Base-by-base conservation (phyloP, 2,888 invertebrate genomes). In the Ypsolopha sequella region DNA sequence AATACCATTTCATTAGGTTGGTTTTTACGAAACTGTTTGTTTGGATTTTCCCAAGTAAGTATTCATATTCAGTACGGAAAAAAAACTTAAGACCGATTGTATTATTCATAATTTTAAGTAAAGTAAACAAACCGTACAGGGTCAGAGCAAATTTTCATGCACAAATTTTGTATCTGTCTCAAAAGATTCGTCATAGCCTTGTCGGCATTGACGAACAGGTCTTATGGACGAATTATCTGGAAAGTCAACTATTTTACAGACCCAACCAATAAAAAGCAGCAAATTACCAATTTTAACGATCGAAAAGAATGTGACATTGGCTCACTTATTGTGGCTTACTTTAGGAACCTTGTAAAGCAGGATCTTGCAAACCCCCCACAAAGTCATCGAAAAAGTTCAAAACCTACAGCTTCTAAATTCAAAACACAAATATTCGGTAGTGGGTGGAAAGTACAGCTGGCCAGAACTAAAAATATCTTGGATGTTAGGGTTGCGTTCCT, bases 121-220 rank as follows among this genome's bases (percentile, higher is more conserved):
- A 24, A 24, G 24, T 24, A 24, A 24, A 24, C 24, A 24, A 24
- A 24, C 24, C 24, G 24, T 24, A 33, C 34, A 34, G 45, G 45
- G 45, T 44, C 33, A 44, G 33, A 43, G 14, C 43, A 7, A 8
- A 13, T 43, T 6, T 6, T 14, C 45, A 34, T 24, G 24, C 7
- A 24, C 33, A 33, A 34, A 33, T 7, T n/a, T n/a, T 14, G 10
- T 33, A 24, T 13, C 10, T 43, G 33, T 44, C 13, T 38, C 39
- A 45, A 41, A 49, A 45, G 11, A 43, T 59, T 66, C 56, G 65
- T 64, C 60, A 57, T 55, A 60, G 60, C 73, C 73, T 73, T 72
- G 70, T 59, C 60, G 67, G 62, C 62, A 65, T 66, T 64, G 60
- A 63, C 62, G 64, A 59, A 24, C 24, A 24, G 4, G 24, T 24